A percentile compares a stretch with the other conserved stretches of the same genome.
Evolutionary conservation across 1,140 invertebrate genomes (phyloP).

Genomic region (Cataglyphis hispanica): DNA sequence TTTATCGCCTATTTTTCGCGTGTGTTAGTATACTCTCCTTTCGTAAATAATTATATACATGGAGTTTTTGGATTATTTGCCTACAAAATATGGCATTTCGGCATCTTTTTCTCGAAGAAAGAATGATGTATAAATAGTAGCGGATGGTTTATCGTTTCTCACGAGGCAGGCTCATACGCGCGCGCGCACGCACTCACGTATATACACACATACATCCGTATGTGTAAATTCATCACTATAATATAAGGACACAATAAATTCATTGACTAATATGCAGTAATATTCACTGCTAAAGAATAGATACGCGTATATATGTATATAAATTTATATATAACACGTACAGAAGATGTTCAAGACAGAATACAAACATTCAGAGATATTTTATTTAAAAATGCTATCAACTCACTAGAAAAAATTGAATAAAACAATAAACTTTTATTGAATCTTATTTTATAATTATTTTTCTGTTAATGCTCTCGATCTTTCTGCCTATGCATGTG

Average conservation of each 20-base stretch:
- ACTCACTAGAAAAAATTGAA: not conserved
- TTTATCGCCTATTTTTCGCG: slow-evolving; percentile 30
- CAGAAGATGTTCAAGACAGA: not conserved
- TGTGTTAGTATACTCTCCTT: not conserved
- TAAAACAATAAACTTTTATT: no score
- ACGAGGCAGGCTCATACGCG: no score
- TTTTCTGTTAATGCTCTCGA: not conserved
- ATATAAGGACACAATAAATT: slow-evolving; percentile 54
- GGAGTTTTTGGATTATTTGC: slow-evolving; percentile 18
- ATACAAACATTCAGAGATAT: not conserved
- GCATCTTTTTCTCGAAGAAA: not conserved
- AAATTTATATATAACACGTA: not conserved
- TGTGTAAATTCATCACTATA: slow-evolving; percentile 24
- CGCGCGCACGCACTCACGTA: no score
- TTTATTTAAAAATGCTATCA: not conserved
- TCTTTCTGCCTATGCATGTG: slow-evolving; percentile 3
- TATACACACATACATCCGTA: no score
- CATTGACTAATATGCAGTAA: slow-evolving; percentile 42
- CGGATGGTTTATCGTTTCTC: slow-evolving; percentile 21
- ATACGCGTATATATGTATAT: not conserved
- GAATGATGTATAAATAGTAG: slow-evolving; percentile 45
- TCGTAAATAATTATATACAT: slow-evolving; percentile 69
- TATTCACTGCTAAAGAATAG: slow-evolving; percentile 8
- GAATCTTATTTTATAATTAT: no score
- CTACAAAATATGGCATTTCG: slow-evolving; percentile 11